These are phyloP conservation scores for Perithous albicinctus DNA, from an alignment of 2,888 invertebrate genomes.

Conservation along the genomic window DNA sequence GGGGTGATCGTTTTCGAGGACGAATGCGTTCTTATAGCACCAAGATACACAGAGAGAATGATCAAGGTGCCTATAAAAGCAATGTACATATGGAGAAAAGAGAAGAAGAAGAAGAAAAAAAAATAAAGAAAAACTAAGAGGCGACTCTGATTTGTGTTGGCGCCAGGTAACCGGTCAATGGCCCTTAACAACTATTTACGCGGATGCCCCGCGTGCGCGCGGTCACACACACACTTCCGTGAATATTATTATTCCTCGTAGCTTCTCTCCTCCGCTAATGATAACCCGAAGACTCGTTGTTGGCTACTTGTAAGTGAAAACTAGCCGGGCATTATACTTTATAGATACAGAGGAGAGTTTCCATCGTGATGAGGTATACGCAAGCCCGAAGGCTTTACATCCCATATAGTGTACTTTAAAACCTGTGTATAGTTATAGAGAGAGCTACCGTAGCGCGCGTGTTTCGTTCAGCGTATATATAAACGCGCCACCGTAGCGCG, in stretches of 20 bases:
- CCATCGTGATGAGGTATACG: slow-evolving; percentile 36
- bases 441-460: slow-evolving; percentile 6
- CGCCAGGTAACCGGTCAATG: slow-evolving; percentile 55
- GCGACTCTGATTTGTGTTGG: slow-evolving; percentile 46
- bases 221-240: slow-evolving; percentile 56
- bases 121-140: slow-evolving; percentile 26
- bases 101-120: neutral
- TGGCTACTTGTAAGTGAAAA: slow-evolving; percentile 54
- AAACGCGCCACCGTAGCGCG: slow-evolving; percentile 45
- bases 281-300: slow-evolving; percentile 1
- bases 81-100: too few relatives aligned
- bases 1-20: slow-evolving; percentile 51
- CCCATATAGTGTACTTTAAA: slow-evolving; percentile 2
- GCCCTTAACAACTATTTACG: slow-evolving; percentile 34
- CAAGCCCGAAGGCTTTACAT: slow-evolving; percentile 20
- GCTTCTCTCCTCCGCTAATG: neutral
- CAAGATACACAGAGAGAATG: slow-evolving; percentile 36
- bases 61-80: neutral
- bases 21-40: slow-evolving; percentile 42
- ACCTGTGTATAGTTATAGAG: slow-evolving; percentile 10
- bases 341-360: slow-evolving; percentile 35
- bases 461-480: too few relatives aligned
- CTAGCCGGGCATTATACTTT: slow-evolving; percentile 42
- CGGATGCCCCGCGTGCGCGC: slow-evolving; percentile 20
- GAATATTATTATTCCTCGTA: slow-evolving; percentile 42